Evolutionary conservation across 2,113 vertebrate genomes (phyloP), one percentile per base, ranked within the genome.

Genomic region (Otolemur garnettii): DNA sequence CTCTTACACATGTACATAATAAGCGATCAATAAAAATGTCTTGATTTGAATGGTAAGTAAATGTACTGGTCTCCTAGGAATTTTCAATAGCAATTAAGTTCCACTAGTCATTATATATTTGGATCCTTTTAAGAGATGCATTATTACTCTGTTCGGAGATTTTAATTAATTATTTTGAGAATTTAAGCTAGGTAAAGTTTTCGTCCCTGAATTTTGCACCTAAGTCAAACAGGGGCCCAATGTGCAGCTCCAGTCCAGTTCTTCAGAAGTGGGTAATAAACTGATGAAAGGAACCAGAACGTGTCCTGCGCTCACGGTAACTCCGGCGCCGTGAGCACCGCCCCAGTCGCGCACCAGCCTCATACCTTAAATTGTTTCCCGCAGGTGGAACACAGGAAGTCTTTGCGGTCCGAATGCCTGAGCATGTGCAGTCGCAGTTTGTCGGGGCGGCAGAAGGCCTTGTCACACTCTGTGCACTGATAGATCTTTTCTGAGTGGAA

Each of bases 401-500:
- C 99, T 93, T 99, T 99, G 93, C 99, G 99, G 97, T 99, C 99
- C 0, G 99, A 99, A 97, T 99, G 99, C 1, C 99, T 98, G 53
- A 99, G 97, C 99, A 99, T 99, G 95, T 99, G 99, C 55, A 99
- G 98, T 0, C 99, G 99, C 93, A 99, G 99, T 97, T 99, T 99
- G 98, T 99, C 99, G 0, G 99, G 99, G 0, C 99, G 98, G 90
- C 99, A 99, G 98, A 99, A 99, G 45, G 99, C 99, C 97, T 99
- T 99, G 94, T 99, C 99, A 4, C 99, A 99, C 91, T 99, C 99
- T 0, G 99, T 98, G 7, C 99, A 99, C 98, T 99, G 99, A 97
- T 99, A 99, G 75, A 99, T 99, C 98, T 99, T 99, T 93, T 99
- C 99, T 0, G 99, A 99, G 92, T 99, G 99, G 98, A 99, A 99